A percentile compares a stretch with the other conserved stretches of the same genome.
Conservation (phyloP, 1,140 invertebrate species). For the Drosophila sp. region DNA sequence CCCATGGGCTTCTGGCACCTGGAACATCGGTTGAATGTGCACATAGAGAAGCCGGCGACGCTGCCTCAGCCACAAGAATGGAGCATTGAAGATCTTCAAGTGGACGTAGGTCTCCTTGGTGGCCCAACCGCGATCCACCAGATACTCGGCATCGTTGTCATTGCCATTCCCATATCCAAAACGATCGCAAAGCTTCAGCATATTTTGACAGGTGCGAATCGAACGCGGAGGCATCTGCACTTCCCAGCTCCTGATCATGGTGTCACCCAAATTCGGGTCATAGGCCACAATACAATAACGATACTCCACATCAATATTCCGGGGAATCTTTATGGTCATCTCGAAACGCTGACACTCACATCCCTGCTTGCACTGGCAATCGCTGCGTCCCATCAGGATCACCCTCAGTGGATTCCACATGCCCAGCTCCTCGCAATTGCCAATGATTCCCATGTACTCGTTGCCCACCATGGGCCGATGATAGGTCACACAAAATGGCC, state of each 20-base stretch:
- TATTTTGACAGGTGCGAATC: constrained; percentile 72
- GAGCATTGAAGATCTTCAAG: constrained; percentile 92
- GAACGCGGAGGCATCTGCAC: constrained; percentile 88
- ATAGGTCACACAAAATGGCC: constrained; percentile 57
- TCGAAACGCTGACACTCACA: constrained; percentile 81
- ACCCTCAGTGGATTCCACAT: constrained; percentile 83
- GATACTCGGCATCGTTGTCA: constrained; percentile 67
- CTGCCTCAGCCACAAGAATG: constrained; percentile 88
- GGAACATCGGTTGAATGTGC: constrained; percentile 88
- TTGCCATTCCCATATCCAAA: constrained; percentile 87
- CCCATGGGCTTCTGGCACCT: neutral
- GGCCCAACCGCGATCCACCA: constrained; percentile 92
- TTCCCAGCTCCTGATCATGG: constrained; percentile 92
- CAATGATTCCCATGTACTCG: constrained; percentile 83
- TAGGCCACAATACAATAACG: constrained; percentile 90
- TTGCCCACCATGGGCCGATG: constrained; percentile 46
- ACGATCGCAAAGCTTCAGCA: constrained; percentile 82
- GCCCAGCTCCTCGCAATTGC: constrained; percentile 83
- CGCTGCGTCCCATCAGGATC: constrained; percentile 80
- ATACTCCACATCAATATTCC: constrained; percentile 88
- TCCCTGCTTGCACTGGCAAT: neutral
- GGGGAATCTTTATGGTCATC: constrained; percentile 85
- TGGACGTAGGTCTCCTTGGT: constrained; percentile 93
- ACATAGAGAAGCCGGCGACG: constrained; percentile 87
- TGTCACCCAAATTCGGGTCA: constrained; percentile 83